Evolutionary conservation across 2,888 invertebrate species (phyloP).

Genomic region (Melinopterus prodromus): DNA sequence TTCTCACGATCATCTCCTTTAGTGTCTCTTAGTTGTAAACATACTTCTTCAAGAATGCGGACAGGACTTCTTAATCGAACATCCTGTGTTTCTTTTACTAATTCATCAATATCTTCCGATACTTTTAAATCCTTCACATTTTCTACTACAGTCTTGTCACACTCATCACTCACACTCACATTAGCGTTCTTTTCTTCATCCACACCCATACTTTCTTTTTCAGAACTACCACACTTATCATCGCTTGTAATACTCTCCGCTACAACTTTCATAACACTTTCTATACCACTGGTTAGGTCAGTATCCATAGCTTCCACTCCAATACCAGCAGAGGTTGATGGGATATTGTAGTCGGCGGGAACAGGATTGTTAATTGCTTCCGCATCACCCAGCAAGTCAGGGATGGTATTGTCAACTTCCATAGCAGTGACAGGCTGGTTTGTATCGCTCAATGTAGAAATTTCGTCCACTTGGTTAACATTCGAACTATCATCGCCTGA

Average conservation of each 20-base stretch:
- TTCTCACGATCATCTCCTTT: neutral
- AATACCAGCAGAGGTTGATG: neutral
- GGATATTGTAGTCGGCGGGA: neutral
- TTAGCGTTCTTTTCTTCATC: no score
- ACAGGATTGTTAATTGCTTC: neutral
- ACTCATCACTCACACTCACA: neutral
- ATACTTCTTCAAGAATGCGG: neutral
- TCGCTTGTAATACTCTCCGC: no score
- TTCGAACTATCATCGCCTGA: neutral
- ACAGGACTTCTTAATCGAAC: neutral
- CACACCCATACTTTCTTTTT: no score
- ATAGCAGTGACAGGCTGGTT: neutral
- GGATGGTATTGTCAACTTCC: neutral
- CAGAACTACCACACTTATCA: no score
- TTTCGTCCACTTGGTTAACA: neutral
- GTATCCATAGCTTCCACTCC: slow-evolving; percentile 5
- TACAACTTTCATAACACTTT: neutral
- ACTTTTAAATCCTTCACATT: neutral
- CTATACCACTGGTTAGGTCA: neutral
- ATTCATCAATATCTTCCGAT: neutral
- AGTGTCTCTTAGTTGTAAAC: neutral
- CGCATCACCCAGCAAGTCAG: neutral
- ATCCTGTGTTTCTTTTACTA: neutral
- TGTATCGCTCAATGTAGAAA: neutral
- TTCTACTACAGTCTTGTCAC: neutral